A percentile compares a stretch with the other conserved stretches of the same genome.
Evolutionary conservation across 2,888 invertebrate genomes (phyloP).

Genomic region (Metopia argyrocephala): DNA sequence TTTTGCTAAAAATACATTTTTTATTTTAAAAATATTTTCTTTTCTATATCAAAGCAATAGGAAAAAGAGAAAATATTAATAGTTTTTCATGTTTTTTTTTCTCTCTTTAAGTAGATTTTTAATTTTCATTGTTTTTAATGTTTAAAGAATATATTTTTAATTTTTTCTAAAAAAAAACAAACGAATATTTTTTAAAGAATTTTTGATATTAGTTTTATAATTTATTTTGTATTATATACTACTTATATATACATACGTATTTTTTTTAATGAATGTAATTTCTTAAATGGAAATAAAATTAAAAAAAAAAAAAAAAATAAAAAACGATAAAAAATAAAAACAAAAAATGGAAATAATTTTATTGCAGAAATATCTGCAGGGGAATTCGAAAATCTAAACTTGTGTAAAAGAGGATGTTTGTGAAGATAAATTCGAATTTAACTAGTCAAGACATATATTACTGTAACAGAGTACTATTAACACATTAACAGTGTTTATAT

Average conservation of each 20-base stretch:
- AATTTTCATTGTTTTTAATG: background rate
- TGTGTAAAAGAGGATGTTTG: too few species aligned
- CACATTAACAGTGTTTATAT: too few species aligned
- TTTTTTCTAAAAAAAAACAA: background rate
- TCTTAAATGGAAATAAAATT: constrained; percentile 47
- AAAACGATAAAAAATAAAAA: too few species aligned
- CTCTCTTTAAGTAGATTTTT: constrained; percentile 9
- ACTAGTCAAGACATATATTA: too few species aligned
- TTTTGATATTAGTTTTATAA: constrained; percentile 63
- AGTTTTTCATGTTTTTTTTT: constrained; percentile 26
- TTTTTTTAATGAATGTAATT: constrained; percentile 62
- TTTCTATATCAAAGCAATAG: background rate
- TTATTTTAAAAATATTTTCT: constrained; percentile 8
- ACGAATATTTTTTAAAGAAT: too few species aligned
- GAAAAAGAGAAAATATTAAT: background rate
- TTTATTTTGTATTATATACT: constrained; percentile 64
- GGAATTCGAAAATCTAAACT: too few species aligned
- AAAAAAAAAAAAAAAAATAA: constrained; percentile 38
- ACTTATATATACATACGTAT: constrained; percentile 2
- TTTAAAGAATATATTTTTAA: background rate
- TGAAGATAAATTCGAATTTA: too few species aligned
- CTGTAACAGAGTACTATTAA: too few species aligned
- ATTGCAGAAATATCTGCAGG: too few species aligned
- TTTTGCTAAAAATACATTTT: constrained; percentile 46
- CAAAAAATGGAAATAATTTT: too few species aligned